Evolutionary conservation across 2,888 invertebrate species (phyloP), one percentile per base, ranked within the genome.

Genomic region (Axea sp.): DNA sequence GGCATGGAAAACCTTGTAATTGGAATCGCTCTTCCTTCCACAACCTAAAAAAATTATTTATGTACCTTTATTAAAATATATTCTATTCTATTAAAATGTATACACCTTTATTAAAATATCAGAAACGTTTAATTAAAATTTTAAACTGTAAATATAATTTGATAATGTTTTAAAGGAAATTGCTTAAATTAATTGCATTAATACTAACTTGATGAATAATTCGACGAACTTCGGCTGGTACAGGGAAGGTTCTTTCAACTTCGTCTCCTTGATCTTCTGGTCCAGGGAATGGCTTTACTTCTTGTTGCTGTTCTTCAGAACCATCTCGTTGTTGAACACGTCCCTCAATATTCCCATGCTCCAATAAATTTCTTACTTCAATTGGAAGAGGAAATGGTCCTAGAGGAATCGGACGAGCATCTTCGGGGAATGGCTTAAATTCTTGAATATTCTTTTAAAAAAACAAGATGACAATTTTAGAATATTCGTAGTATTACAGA

Each of bases 331-430:
- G 81, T 14, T 76, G 77, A n/a, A 71, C 59, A 11, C 81, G 82
- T 43, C 83, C 84, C 35, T 86, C 84, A 26, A 85, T 83, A 24
- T 83, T 86, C 62, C 84, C 86, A 57, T 83, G 83, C 30, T 86
- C 86, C 57, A 86, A 73, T 7, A 85, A 78, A 51, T 86, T 85
- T 43, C 82, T 79, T 3, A 86, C 81, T 73, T 83, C 84, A 26
- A 85, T 76, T n/a, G 86, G 84, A 60, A 84, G 81, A 15, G 83
- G 80, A 64, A 85, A 82, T 1, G 81, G 80, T 49, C 81, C 82
- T 17, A 84, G 39, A 9, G 84, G 79, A 39, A 86, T 81, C 1
- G 84, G 80, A 6, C 85, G 83, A 11, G 80, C 79, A 41, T 78
- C 81, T 73, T 82, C 84, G 2, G 84, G 83, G 79, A 85, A 83